Percentiles rank a stretch among this genome's conserved stretches.
phyloP scores from a whole-genome alignment of 2,888 invertebrate genomes.

The Agonopterix subpropinquella region DNA sequence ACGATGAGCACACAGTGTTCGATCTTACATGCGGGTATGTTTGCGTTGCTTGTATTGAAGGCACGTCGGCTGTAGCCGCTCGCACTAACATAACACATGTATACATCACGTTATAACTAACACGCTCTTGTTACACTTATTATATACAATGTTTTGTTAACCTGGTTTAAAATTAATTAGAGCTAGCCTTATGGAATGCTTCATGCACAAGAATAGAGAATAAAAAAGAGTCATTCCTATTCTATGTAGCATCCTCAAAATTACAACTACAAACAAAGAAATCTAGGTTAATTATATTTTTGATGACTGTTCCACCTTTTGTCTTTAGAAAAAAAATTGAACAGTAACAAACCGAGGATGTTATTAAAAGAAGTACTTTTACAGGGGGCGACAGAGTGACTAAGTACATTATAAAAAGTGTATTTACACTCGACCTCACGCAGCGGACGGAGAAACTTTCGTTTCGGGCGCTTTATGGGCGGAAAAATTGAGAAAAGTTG shows the following conservation, averaged over 20 bases:
- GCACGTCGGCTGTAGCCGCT: not conserved
- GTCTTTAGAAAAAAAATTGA: not conserved
- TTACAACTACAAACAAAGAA: not conserved
- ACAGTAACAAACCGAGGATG: conserved; percentile 22
- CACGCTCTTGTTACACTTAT: not conserved
- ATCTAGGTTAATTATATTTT: not conserved
- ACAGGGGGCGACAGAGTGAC: conserved; percentile 56
- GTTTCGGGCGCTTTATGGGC: conserved; percentile 70
- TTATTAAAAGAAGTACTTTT: conserved; percentile 58
- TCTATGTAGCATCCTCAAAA: not conserved
- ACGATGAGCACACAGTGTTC: not conserved
- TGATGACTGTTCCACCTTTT: not conserved
- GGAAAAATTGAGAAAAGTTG: conserved; percentile 75
- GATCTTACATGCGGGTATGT: conserved; percentile 1
- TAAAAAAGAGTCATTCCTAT: not conserved
- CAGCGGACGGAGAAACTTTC: conserved; percentile 65
- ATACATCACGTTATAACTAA: not conserved
- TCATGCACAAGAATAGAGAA: not conserved
- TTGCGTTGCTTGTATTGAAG: conserved; percentile 3
- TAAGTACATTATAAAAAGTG: conserved; percentile 72
- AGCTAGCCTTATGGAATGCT: not conserved
- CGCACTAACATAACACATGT: conserved; percentile 1
- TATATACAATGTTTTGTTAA: not conserved
- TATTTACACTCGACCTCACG: conserved; percentile 73
- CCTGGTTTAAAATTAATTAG: not conserved